Evolutionary conservation across 2,113 vertebrate species (phyloP).

Genomic region (Phalacrocorax pelagicus): DNA sequence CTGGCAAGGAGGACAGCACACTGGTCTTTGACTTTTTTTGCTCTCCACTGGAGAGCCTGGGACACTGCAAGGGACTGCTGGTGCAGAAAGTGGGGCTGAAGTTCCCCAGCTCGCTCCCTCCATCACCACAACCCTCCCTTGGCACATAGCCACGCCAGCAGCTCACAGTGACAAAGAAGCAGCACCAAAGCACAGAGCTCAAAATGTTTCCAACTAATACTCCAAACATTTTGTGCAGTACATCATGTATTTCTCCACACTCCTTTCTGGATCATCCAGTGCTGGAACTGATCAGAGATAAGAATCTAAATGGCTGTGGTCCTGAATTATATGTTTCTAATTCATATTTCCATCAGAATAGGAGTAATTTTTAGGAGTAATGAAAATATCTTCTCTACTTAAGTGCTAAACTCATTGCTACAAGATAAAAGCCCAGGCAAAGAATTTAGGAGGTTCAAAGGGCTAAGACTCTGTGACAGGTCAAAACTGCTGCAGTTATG

Average conservation of each 20-base stretch:
- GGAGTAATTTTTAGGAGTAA: background rate
- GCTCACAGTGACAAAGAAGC: background rate
- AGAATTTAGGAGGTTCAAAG: background rate
- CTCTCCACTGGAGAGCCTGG: background rate
- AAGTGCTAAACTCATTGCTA: background rate
- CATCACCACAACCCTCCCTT: background rate
- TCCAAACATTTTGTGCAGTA: background rate
- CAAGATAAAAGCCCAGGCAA: background rate
- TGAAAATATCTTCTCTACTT: background rate
- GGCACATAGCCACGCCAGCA: background rate
- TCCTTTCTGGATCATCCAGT: background rate
- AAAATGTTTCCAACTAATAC: background rate
- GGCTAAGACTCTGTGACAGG: background rate
- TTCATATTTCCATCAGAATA: slow-evolving; percentile 7
- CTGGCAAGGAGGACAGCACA: background rate
- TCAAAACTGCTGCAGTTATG: background rate
- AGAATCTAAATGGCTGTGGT: background rate
- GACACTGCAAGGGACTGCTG: background rate
- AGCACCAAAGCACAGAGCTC: rapidly evolving
- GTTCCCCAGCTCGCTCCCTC: rapidly evolving
- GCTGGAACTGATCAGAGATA: background rate
- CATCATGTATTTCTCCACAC: background rate
- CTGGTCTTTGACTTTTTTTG: background rate
- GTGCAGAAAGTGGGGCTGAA: background rate
- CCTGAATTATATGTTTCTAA: background rate